Percentiles rank a stretch among this genome's conserved stretches.
Conservation (phyloP, 1,140 invertebrate species). For the Venustaconcha ellipsiformis region DNA sequence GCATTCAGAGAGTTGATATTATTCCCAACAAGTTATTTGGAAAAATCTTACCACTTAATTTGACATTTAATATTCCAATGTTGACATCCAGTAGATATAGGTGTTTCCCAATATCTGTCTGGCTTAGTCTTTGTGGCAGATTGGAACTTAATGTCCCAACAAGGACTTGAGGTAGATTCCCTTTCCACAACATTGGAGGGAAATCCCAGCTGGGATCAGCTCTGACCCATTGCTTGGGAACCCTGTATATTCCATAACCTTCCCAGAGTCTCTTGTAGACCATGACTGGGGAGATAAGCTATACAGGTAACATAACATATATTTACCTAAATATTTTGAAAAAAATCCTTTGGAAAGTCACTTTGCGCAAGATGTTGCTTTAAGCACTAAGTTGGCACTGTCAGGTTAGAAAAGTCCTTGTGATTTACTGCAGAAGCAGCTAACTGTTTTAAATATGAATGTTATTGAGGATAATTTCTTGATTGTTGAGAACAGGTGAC, state of each 20-base stretch:
- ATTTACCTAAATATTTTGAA: neutral
- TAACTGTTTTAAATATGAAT: too few relatives aligned
- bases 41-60: neutral
- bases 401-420: too few relatives aligned
- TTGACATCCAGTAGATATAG: constrained; percentile 18
- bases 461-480: too few relatives aligned
- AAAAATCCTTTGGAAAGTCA: too few relatives aligned
- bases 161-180: constrained; percentile 29
- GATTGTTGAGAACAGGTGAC: too few relatives aligned
- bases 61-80: constrained; percentile 5
- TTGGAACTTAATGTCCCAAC: constrained; percentile 25
- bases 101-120: constrained; percentile 11
- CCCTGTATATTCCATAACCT: constrained; percentile 37
- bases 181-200: constrained; percentile 33
- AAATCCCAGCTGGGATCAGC: constrained; percentile 8
- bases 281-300: constrained; percentile 30
- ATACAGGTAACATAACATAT: constrained; percentile 20
- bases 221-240: constrained; percentile 17
- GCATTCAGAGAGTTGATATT: neutral
- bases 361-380: too few relatives aligned
- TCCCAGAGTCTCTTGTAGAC: constrained; percentile 28
- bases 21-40: constrained; percentile 23
- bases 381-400: too few relatives aligned
- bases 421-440: too few relatives aligned
- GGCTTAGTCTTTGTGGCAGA: constrained; percentile 22